Evolutionary conservation across 64 coral and sea anemone genomes (phyloP), one percentile per base, ranked within the genome.

Genomic region (Montipora sp.): DNA sequence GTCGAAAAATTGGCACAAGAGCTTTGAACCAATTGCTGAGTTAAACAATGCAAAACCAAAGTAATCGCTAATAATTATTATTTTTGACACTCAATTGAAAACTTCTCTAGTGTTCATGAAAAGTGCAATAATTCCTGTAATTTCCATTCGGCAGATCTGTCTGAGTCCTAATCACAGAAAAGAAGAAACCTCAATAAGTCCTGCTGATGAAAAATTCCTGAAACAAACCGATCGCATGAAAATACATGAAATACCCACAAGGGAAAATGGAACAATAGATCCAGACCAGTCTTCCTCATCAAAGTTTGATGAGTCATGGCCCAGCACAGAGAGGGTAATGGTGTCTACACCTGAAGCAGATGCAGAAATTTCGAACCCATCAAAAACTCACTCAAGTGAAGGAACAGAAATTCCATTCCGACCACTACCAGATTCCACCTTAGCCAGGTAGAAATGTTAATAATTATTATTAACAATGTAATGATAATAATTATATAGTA

Each of bases 271-370:
- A 27, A 80, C 79, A 11, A 67, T 59, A 78, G 82, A 71, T 47
- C 77, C 73, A 13, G 89, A 97, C 43, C 80, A 90, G 16, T 97
- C 95, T 73, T 91, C 95, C 5, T 94, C 92, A 77, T 94, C 92
- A 19, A 89, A 89, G 48, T 97, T 97, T 75, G 94, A 97, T 48
- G 95, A 97, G 80, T 97, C 95, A 24, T 97, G 95, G 95, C 95
- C 92, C 3, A 97, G 95, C 22, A 94, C 95, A 58, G 95, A 94
- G 60, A 47, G 78, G 5, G 87, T 83, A 65, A 63, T 93, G 58
- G 88, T 92, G 5, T 96, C 92, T 48, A 90, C 95, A 2, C 95
- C 92, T 47, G 95, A 97, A 80, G 91, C 81, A 72, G 93, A 72
- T 3, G 75, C 59, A 69, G 92, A 94, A 10, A 77, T 22, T 50